These are phyloP conservation scores for Scaptomyza graminum DNA, from an alignment of 1,140 invertebrate genomes.

Conservation along the genomic window DNA sequence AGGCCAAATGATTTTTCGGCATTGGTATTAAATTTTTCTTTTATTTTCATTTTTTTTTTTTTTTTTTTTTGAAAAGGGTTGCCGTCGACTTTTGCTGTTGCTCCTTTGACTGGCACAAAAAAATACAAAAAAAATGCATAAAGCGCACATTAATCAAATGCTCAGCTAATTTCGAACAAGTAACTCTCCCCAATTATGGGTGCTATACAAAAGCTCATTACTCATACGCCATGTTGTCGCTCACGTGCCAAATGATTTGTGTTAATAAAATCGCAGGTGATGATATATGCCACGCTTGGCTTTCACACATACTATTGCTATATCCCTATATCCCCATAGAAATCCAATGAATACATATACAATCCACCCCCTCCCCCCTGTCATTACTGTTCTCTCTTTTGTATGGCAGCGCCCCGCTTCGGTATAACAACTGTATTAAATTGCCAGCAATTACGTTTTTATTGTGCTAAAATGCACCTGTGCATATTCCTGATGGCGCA, in stretches of 20 bases:
- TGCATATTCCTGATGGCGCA: conserved; percentile 82
- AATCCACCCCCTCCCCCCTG: neutral
- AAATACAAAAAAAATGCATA: conserved; percentile 60
- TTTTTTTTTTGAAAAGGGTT: conserved; percentile 70
- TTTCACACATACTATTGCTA: conserved; percentile 32
- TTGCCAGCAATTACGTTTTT: conserved; percentile 82
- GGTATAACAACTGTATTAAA: conserved; percentile 73
- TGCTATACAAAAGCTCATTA: conserved; percentile 44
- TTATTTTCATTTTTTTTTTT: too few relatives aligned
- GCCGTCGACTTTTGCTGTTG: conserved; percentile 55
- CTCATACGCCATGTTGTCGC: conserved; percentile 60
- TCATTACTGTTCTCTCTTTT: neutral
- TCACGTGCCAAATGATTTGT: conserved; percentile 48
- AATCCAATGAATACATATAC: neutral
- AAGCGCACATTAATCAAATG: conserved; percentile 71
- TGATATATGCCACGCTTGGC: conserved; percentile 39
- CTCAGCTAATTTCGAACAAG: conserved; percentile 63
- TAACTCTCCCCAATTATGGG: conserved; percentile 35
- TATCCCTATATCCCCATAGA: neutral
- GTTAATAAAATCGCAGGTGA: conserved; percentile 61
- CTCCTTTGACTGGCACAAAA: conserved; percentile 18
- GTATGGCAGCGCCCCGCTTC: neutral
- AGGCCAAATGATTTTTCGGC: conserved; percentile 63
- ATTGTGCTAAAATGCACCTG: conserved; percentile 82
- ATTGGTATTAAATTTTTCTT: neutral